Evolutionary conservation across 2,888 invertebrate genomes (phyloP).

Genomic region (Himalopsyche japonica): DNA sequence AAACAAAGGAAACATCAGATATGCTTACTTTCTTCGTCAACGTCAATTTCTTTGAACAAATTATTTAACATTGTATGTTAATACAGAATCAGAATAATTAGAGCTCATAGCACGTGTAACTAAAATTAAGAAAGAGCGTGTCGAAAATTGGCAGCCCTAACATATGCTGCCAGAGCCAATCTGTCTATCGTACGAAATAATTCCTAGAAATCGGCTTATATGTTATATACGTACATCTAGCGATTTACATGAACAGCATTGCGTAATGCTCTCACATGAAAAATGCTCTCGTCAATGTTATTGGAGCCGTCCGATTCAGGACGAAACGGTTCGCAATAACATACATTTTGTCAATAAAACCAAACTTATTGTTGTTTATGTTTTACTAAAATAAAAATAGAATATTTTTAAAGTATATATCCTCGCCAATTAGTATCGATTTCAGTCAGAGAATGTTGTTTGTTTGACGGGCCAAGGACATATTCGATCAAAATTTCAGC

Average conservation of each 20-base stretch:
- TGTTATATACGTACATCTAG: neutral
- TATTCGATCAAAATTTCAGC: neutral
- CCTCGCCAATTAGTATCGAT: neutral
- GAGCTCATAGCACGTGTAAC: neutral
- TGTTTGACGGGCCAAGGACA: neutral
- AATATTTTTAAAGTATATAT: neutral
- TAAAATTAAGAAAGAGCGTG: neutral
- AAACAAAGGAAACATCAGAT: too few relatives aligned
- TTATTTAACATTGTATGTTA: neutral
- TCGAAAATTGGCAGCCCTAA: slow-evolving; percentile 11
- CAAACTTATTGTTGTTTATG: neutral
- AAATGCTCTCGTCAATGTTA: neutral
- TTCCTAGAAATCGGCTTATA: slow-evolving; percentile 16
- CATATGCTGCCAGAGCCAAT: neutral
- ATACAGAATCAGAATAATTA: neutral
- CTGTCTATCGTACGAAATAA: slow-evolving; percentile 12
- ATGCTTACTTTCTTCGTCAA: neutral
- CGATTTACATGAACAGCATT: neutral
- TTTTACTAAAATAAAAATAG: neutral
- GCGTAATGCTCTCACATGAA: slow-evolving; percentile 3
- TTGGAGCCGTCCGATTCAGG: neutral
- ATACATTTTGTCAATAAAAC: neutral
- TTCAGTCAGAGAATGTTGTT: neutral
- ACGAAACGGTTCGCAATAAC: neutral
- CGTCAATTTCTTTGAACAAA: neutral